Evolutionary conservation across 1,140 invertebrate species (phyloP), one percentile per base, ranked within the genome.

Genomic region (Drosophila leontia): DNA sequence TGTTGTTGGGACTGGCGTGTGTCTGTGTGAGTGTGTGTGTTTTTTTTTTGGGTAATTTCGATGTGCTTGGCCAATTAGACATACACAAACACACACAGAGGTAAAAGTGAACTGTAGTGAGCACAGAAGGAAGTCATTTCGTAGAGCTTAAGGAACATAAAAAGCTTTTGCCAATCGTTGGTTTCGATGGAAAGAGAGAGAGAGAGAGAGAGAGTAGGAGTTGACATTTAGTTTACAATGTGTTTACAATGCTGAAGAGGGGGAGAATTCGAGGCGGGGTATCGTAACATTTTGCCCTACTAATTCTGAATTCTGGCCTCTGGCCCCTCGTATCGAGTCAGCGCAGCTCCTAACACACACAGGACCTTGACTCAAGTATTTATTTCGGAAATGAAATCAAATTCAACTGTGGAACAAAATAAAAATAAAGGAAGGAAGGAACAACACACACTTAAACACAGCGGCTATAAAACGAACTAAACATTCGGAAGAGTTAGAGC

Each of bases 21-120:
- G 44, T 68, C 55, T 68, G 42, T 65, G 67, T 58, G 37, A 50
- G 26, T 50, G 26, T 50, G 26, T 34, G 23, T 26, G 19, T 42
- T 15, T 26, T 11, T 48, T 37, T 42, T 50, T 57, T 32, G 60
- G 75, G 56, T 75, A 77, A 65, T 84, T 68, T 79, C 44, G 37
- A 57, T 77, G 81, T 84, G 82, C 81, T 61, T 45, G 62, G 75
- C 77, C 81, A 84, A 84, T 85, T 69, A 80, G 77, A 83, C 82
- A 84, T 75, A 75, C 69, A 75, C 77, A 80, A 76, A 84, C 76
- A 83, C 71, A 83, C 76, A 85, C 51, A 72, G 69, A 72, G 70
- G 35, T 72, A 51, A 72, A 72, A 72, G 70, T 72, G 48, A 72
- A 42, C 53, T 39, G 53, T 37, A 68, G 69, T 72, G 69, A 72